phyloP scores from a whole-genome alignment of 2,888 invertebrate genomes.

The Periphyllus acericola region DNA sequence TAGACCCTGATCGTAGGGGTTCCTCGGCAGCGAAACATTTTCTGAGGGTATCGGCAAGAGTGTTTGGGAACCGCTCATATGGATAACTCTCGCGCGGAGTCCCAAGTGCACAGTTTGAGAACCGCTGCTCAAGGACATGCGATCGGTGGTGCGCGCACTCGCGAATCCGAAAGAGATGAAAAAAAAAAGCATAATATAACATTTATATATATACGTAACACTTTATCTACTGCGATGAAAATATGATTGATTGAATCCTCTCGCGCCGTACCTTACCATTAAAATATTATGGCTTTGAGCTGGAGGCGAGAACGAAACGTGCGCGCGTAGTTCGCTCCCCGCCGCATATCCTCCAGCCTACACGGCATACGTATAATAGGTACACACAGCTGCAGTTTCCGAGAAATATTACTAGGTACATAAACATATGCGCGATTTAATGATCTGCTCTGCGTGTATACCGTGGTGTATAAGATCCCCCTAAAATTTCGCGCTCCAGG shows the following conservation, averaged over 20 bases:
- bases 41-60: too few species aligned
- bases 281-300: constrained; percentile 10
- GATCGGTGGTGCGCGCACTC: neutral
- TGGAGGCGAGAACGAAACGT: neutral
- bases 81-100: too few species aligned
- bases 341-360: neutral
- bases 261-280: neutral
- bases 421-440: neutral
- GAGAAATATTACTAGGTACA: too few species aligned
- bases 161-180: neutral
- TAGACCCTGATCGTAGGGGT: too few species aligned
- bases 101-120: too few species aligned
- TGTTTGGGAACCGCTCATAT: too few species aligned
- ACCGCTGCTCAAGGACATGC: too few species aligned
- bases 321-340: too few species aligned
- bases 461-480: too few species aligned
- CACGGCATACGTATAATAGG: neutral
- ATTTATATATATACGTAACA: too few species aligned
- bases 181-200: neutral
- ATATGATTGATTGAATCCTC: constrained; percentile 35
- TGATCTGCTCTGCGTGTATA: neutral
- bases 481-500: neutral
- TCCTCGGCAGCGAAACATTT: too few species aligned
- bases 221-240: neutral
- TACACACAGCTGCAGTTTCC: neutral